Conservation (phyloP, 2,797 vertebrate genomes). For the Channallabes apus region DNA sequence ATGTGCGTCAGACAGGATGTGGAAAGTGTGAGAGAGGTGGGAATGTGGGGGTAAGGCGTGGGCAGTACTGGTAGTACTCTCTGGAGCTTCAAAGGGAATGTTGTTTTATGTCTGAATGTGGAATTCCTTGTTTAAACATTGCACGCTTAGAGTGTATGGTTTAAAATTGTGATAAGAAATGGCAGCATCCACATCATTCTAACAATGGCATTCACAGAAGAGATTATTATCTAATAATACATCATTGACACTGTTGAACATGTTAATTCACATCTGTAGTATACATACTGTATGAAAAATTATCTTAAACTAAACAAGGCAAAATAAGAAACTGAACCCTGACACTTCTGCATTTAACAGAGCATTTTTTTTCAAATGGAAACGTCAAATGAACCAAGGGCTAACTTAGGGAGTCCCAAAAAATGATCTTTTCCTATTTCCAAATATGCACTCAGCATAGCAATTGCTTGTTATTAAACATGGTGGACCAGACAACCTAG, state of each 20-base stretch:
- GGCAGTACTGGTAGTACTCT: conserved; percentile 56
- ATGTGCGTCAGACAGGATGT: conserved; percentile 33
- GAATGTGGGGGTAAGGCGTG: conserved; percentile 34
- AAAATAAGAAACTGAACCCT: not conserved
- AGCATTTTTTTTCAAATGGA: not conserved
- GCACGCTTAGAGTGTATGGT: conserved; percentile 52
- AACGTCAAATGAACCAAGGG: not conserved
- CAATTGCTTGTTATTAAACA: not conserved
- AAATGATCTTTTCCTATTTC: not conserved
- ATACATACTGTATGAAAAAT: not conserved
- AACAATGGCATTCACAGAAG: not conserved
- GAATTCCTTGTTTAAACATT: conserved; percentile 76
- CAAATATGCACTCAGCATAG: not conserved
- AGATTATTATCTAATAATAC: not conserved
- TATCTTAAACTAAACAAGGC: not conserved
- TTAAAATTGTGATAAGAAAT: conserved; percentile 60
- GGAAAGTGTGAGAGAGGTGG: conserved; percentile 51
- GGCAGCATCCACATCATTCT: conserved; percentile 3
- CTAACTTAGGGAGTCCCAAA: not conserved
- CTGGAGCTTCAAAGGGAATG: conserved; percentile 65
- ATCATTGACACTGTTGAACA: not conserved
- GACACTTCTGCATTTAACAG: not conserved
- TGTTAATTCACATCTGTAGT: not conserved
- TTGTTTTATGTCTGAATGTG: conserved; percentile 71
- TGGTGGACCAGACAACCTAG: not conserved